These are phyloP conservation scores for Congeria kusceri DNA, from an alignment of 2,888 invertebrate species.

Conservation along the genomic window DNA sequence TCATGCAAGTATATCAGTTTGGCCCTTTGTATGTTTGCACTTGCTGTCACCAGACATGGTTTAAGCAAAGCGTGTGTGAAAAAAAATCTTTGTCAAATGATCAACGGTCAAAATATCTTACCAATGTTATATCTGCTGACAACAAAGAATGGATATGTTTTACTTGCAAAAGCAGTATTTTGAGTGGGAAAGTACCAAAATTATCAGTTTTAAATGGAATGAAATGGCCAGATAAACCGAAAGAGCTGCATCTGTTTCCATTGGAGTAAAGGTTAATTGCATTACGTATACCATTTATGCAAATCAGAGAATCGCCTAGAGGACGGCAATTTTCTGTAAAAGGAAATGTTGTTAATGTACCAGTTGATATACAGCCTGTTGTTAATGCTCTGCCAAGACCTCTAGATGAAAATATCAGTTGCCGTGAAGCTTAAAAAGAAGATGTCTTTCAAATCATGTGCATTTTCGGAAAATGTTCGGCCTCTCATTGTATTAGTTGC, in stretches of 20 bases:
- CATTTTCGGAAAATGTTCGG: slow-evolving; percentile 57
- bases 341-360: slow-evolving; percentile 68
- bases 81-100: neutral
- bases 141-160: slow-evolving; percentile 17
- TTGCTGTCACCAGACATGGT: slow-evolving; percentile 24
- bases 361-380: slow-evolving; percentile 62
- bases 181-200: slow-evolving; percentile 36
- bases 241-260: slow-evolving; percentile 49
- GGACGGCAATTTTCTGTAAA: slow-evolving; percentile 59
- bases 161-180: slow-evolving; percentile 11
- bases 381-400: slow-evolving; percentile 33
- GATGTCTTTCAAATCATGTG: slow-evolving; percentile 42
- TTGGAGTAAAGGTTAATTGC: slow-evolving; percentile 58
- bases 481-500: slow-evolving; percentile 53
- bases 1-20: neutral
- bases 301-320: slow-evolving; percentile 40
- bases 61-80: slow-evolving; percentile 13
- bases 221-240: slow-evolving; percentile 54
- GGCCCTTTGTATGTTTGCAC: slow-evolving; percentile 11
- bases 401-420: slow-evolving; percentile 54
- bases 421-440: slow-evolving; percentile 62
- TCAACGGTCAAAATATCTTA: slow-evolving; percentile 1
- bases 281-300: slow-evolving; percentile 56
- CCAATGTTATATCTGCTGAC: slow-evolving; percentile 6
- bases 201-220: slow-evolving; percentile 52